phyloP scores from a whole-genome alignment of 2,113 vertebrate genomes.

The Dolichallabes microphthalmus region DNA sequence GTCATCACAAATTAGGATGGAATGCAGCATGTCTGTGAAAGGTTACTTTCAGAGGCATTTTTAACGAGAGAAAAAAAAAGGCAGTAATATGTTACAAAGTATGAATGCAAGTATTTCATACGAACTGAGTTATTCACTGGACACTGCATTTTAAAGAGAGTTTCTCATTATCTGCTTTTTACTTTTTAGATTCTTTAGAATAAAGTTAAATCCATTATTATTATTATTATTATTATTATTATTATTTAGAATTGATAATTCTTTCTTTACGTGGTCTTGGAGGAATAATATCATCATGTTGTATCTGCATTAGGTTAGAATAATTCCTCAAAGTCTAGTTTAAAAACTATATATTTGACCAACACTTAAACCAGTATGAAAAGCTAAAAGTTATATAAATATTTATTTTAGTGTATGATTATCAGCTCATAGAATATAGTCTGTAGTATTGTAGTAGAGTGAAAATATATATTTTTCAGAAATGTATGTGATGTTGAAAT shows the following conservation, averaged over 20 bases:
- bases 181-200: neutral
- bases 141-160: neutral
- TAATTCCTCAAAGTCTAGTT: neutral
- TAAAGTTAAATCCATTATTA: neutral
- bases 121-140: neutral
- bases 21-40: conserved; percentile 1
- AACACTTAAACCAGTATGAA: neutral
- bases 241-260: neutral
- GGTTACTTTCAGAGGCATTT: neutral
- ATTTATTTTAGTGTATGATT: neutral
- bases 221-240: neutral
- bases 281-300: neutral
- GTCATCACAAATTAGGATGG: conserved; percentile 21
- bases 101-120: neutral
- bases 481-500: neutral
- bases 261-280: neutral
- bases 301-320: neutral
- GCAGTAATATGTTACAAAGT: neutral
- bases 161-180: neutral
- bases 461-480: neutral
- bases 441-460: neutral
- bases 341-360: neutral
- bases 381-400: neutral
- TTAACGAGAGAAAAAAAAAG: neutral
- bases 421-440: neutral